Percentiles rank a stretch among this genome's conserved stretches.
These are phyloP conservation scores for Suillia variegata DNA, from an alignment of 2,888 invertebrate species.

Conservation along the genomic window DNA sequence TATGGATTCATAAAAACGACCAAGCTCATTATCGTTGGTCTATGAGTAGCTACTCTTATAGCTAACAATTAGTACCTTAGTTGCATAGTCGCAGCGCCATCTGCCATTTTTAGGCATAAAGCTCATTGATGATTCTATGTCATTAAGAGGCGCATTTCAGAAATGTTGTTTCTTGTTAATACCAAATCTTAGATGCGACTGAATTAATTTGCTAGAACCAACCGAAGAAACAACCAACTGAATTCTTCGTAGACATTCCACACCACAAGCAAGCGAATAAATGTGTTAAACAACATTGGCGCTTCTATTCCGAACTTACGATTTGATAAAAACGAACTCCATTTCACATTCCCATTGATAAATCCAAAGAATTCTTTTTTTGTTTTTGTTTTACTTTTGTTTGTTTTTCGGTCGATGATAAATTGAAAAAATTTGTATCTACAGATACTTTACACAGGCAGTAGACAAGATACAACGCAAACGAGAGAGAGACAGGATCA, in stretches of 20 bases:
- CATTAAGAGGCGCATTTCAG: slow-evolving; percentile 22
- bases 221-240: not conserved
- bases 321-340: not conserved
- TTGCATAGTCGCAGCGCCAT: not conserved
- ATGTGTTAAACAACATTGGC: slow-evolving; percentile 4
- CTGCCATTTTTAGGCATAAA: not conserved
- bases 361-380: not conserved
- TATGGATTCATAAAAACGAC: too few relatives aligned
- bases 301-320: not conserved
- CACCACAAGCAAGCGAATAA: too few relatives aligned
- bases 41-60: not conserved
- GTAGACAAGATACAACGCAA: not conserved
- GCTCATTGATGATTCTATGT: not conserved
- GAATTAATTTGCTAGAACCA: slow-evolving; percentile 29
- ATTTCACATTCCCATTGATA: slow-evolving; percentile 14
- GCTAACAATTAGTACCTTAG: not conserved
- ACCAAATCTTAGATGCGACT: slow-evolving; percentile 31
- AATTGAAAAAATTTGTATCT: slow-evolving; percentile 9
- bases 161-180: slow-evolving; percentile 33
- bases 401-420: too few relatives aligned
- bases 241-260: not conserved
- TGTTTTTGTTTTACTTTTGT: too few relatives aligned
- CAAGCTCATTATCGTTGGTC: too few relatives aligned
- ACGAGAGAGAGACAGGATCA: not conserved
- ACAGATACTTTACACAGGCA: slow-evolving; percentile 14